A percentile compares a stretch with the other conserved stretches of the same genome.
These are phyloP conservation scores for Mirza zaza DNA, from an alignment of 2,113 vertebrate genomes.

Conservation along the genomic window DNA sequence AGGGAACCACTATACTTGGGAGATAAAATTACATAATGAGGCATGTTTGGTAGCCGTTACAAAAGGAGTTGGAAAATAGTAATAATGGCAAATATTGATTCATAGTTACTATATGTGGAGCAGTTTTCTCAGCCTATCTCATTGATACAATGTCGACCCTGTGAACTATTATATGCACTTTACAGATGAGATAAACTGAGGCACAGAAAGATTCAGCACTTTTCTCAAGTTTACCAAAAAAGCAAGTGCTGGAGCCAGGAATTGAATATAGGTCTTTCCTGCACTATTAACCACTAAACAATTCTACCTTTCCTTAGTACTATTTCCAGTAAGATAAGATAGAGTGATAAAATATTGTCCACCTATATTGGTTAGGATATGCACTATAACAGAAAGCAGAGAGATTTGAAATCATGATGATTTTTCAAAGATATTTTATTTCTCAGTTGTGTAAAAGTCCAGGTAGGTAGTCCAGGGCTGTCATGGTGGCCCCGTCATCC, in stretches of 20 bases:
- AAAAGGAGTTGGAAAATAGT: not conserved
- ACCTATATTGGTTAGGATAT: not conserved
- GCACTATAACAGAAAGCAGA: not conserved
- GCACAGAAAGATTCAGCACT: not conserved
- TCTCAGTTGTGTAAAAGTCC: not conserved
- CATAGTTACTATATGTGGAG: not conserved
- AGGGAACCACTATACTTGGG: not conserved
- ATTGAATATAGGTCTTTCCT: not conserved
- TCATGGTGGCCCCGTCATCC: too few species aligned
- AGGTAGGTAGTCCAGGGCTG: not conserved
- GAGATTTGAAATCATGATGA: not conserved
- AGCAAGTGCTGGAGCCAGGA: not conserved
- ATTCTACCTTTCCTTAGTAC: not conserved
- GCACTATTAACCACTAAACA: not conserved
- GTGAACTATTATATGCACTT: not conserved
- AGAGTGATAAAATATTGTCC: not conserved
- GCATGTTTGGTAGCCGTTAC: not conserved
- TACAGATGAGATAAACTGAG: not conserved
- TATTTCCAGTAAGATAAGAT: not conserved
- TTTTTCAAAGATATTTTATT: not conserved
- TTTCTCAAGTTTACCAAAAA: slow-evolving; percentile 4
- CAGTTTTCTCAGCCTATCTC: not conserved
- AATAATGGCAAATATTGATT: not conserved
- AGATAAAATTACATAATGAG: not conserved
- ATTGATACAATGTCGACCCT: not conserved